Evolutionary conservation across 2,888 invertebrate species (phyloP).

Genomic region (Plemyria rubiginata): DNA sequence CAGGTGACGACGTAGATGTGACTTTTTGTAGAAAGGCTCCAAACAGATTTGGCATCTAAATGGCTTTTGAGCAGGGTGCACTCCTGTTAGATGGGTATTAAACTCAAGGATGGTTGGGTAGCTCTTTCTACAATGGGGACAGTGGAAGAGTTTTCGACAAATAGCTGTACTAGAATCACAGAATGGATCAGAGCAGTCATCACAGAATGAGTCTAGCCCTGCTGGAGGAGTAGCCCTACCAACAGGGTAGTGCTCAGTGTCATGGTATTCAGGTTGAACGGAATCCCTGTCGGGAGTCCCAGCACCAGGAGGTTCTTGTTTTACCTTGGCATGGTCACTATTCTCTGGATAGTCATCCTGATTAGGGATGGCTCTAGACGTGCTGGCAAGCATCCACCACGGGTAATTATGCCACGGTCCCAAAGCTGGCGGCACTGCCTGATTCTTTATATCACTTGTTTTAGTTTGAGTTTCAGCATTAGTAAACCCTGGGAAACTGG

Average conservation of each 20-base stretch:
- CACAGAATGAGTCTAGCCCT: conserved; percentile 79
- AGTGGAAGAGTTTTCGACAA: conserved; percentile 81
- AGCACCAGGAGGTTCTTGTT: conserved; percentile 75
- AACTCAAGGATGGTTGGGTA: conserved; percentile 82
- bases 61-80: conserved; percentile 82
- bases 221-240: conserved; percentile 72
- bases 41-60: conserved; percentile 83
- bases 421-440: conserved; percentile 68
- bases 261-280: conserved; percentile 57
- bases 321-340: conserved; percentile 76
- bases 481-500: conserved; percentile 80
- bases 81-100: conserved; percentile 81
- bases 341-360: conserved; percentile 78
- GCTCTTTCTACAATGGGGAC: conserved; percentile 83
- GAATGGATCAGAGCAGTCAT: conserved; percentile 83
- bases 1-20: conserved; percentile 79
- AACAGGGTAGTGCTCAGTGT: conserved; percentile 68
- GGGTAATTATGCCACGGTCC: conserved; percentile 83
- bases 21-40: conserved; percentile 82
- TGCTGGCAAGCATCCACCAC: conserved; percentile 84
- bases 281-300: conserved; percentile 76
- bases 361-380: conserved; percentile 74
- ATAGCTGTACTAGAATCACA: conserved; percentile 77
- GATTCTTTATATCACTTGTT: conserved; percentile 74
- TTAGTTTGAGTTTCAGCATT: conserved; percentile 84